Evolutionary conservation across 1,140 invertebrate species (phyloP).

Genomic region (Drosophila sp.): DNA sequence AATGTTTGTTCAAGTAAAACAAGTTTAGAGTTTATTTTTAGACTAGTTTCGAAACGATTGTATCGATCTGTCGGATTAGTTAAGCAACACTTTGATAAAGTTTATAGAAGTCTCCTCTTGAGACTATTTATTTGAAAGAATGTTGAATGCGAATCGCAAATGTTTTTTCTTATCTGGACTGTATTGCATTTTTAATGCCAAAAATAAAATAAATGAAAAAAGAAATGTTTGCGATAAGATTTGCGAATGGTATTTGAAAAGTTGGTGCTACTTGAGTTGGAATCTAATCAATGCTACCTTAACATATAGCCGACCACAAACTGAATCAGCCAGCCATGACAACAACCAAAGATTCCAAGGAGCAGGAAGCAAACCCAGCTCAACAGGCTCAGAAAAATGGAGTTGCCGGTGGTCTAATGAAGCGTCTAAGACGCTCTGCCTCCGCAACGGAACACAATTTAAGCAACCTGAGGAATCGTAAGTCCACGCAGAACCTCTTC

Average conservation of each 20-base stretch:
- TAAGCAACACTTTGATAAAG: slow-evolving; percentile 17
- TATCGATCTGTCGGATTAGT: slow-evolving; percentile 26
- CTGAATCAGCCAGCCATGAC: slow-evolving; percentile 48
- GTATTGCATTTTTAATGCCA: slow-evolving; percentile 34
- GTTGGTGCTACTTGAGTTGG: neutral
- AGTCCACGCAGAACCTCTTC: slow-evolving; percentile 74
- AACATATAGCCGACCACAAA: neutral
- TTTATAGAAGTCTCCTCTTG: slow-evolving; percentile 3
- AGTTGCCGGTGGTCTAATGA: slow-evolving; percentile 64
- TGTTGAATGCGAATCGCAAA: slow-evolving; percentile 17
- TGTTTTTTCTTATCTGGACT: slow-evolving; percentile 30
- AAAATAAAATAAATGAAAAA: slow-evolving; percentile 4
- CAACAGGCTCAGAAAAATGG: slow-evolving; percentile 53
- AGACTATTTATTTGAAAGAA: neutral
- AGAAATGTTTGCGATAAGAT: slow-evolving; percentile 28
- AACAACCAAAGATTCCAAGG: slow-evolving; percentile 67
- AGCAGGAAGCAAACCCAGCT: slow-evolving; percentile 38
- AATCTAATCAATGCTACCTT: slow-evolving; percentile 33
- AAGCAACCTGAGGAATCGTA: slow-evolving; percentile 69
- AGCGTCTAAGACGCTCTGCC: slow-evolving; percentile 70
- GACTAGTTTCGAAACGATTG: slow-evolving; percentile 4
- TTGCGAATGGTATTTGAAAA: slow-evolving; percentile 4
- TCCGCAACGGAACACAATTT: slow-evolving; percentile 79
- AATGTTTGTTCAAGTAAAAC: slow-evolving; percentile 6
- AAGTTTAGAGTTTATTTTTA: slow-evolving; percentile 16